phyloP scores from a whole-genome alignment of 2,888 invertebrate genomes.

The Smittia aterrima region DNA sequence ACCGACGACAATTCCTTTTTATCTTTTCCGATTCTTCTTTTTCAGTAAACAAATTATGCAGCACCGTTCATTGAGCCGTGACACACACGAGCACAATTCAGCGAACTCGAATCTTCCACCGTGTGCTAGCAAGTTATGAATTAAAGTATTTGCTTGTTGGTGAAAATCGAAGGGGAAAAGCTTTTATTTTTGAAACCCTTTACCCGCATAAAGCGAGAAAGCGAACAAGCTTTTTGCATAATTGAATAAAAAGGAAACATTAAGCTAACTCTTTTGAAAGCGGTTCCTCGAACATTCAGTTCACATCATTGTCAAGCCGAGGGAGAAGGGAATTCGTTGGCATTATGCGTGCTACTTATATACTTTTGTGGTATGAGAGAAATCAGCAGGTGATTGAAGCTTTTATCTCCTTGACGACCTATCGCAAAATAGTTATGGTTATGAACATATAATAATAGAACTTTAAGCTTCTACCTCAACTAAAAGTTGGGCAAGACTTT shows the following conservation, averaged over 20 bases:
- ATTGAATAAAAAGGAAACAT: neutral
- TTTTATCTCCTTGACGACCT: no score
- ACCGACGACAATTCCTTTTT: neutral
- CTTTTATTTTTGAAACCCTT: no score
- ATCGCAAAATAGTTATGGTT: no score
- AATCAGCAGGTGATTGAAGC: no score
- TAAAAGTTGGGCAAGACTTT: no score
- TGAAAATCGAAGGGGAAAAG: no score
- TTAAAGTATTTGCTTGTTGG: no score
- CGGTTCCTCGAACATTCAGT: neutral
- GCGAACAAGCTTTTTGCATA: slow-evolving; percentile 16
- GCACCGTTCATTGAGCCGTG: slow-evolving; percentile 12
- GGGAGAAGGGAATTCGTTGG: neutral
- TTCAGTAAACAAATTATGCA: slow-evolving; percentile 9
- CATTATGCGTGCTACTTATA: neutral
- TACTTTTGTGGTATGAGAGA: neutral
- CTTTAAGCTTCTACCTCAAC: no score
- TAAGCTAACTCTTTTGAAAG: neutral
- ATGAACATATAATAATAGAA: no score
- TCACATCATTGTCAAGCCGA: neutral
- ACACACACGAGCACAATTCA: neutral
- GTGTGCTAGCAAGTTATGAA: no score
- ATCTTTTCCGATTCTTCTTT: no score
- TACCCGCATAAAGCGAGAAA: neutral
- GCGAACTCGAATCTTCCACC: neutral